A percentile compares a stretch with the other conserved stretches of the same genome.
Evolutionary conservation across 2,797 vertebrate genomes (phyloP).

Genomic region (Fringilla coelebs): DNA sequence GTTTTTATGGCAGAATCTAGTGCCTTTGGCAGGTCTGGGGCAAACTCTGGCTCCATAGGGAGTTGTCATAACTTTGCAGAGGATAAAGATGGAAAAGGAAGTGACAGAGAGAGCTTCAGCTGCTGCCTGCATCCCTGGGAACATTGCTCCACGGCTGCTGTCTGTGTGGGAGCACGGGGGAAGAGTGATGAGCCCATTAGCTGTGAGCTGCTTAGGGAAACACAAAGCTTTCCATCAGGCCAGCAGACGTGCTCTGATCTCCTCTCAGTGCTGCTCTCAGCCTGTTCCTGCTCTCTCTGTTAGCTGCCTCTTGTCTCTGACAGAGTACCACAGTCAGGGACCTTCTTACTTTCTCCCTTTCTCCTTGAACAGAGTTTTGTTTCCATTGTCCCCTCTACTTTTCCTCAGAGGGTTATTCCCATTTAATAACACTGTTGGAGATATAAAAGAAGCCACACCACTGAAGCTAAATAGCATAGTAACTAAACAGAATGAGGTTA

Average conservation of each 20-base stretch:
- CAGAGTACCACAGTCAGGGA: neutral
- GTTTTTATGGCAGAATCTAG: neutral
- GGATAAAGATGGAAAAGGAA: neutral
- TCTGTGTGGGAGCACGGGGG: neutral
- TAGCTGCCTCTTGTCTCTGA: neutral
- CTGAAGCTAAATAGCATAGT: neutral
- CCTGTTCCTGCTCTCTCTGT: neutral
- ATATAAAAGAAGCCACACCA: neutral
- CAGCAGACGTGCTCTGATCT: neutral
- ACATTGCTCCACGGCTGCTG: neutral
- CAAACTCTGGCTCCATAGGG: neutral
- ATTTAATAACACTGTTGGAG: neutral
- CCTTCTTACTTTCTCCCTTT: rapidly evolving
- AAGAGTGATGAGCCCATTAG: slow-evolving; percentile 14
- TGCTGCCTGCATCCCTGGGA: neutral
- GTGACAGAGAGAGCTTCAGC: neutral
- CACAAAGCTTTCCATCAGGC: neutral
- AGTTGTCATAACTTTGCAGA: neutral
- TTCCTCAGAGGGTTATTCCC: neutral
- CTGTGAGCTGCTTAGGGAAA: slow-evolving; percentile 18
- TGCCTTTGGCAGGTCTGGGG: neutral
- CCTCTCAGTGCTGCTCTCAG: neutral
- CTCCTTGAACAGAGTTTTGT: neutral
- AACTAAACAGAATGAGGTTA: neutral
- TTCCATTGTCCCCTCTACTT: neutral